Conservation (phyloP, 2,797 vertebrate genomes). For the Diplodus sargus region DNA sequence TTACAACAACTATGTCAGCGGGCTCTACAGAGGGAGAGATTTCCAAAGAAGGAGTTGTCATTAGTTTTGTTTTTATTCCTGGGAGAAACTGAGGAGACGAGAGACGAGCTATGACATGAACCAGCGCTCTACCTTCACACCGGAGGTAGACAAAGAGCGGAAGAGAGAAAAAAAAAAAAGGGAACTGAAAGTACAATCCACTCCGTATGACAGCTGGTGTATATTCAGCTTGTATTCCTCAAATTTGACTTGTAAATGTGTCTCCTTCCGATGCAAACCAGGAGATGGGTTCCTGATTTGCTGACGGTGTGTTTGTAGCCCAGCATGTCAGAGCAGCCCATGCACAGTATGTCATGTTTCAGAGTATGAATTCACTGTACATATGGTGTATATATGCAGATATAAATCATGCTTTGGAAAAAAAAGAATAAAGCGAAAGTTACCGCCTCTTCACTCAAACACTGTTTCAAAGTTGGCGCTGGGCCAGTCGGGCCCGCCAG, state of each 20-base stretch:
- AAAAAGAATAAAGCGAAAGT: not conserved
- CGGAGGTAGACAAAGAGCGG: not conserved
- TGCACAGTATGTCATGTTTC: not conserved
- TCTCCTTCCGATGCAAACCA: constrained; percentile 47
- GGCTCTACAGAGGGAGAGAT: not conserved
- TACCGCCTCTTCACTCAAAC: not conserved
- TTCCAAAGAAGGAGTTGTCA: constrained; percentile 2
- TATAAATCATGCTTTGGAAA: not conserved
- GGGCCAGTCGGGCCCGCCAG: not conserved
- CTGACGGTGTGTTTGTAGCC: constrained; percentile 1
- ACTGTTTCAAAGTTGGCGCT: not conserved
- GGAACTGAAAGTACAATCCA: not conserved
- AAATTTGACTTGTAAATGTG: constrained; percentile 73
- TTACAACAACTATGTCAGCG: not conserved
- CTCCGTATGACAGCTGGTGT: constrained; percentile 1
- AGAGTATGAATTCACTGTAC: not conserved
- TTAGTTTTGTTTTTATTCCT: constrained; percentile 22
- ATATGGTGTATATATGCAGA: too few relatives aligned
- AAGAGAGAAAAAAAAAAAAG: not conserved
- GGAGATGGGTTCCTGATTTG: constrained; percentile 3
- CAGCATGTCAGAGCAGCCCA: not conserved
- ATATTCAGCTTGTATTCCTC: not conserved
- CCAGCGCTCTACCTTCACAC: too few relatives aligned
- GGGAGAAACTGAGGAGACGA: not conserved
- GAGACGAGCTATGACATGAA: not conserved